Evolutionary conservation across 2,888 invertebrate species (phyloP).

Genomic region (Perdita meconis): DNA sequence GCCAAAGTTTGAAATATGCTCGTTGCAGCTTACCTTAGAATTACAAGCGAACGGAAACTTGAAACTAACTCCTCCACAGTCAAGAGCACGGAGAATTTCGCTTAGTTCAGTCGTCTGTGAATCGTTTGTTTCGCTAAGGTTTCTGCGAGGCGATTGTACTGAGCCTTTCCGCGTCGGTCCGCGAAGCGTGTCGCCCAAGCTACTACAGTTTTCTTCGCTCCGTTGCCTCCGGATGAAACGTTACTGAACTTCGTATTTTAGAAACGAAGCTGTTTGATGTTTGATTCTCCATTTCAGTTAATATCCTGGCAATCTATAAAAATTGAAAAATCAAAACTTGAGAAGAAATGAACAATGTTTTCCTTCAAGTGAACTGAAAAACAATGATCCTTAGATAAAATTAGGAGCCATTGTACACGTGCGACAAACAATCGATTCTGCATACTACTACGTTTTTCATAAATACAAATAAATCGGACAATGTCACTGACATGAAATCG

Average conservation of each 20-base stretch:
- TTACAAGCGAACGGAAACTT: neutral
- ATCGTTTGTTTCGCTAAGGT: conserved; percentile 60
- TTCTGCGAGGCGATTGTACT: conserved; percentile 53
- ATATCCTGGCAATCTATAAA: no score
- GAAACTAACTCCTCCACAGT: conserved; percentile 10
- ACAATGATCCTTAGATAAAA: no score
- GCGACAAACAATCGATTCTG: no score
- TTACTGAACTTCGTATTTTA: conserved; percentile 50
- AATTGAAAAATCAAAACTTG: no score
- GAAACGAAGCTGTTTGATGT: conserved; percentile 16
- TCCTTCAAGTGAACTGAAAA: no score
- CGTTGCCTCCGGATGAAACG: conserved; percentile 57
- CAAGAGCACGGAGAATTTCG: conserved; percentile 47
- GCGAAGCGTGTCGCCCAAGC: conserved; percentile 73
- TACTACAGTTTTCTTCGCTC: conserved; percentile 70
- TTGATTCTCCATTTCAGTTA: no score
- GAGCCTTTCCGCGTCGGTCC: conserved; percentile 71
- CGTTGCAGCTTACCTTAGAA: neutral
- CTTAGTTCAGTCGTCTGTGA: conserved; percentile 61
- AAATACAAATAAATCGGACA: no score
- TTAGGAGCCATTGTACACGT: no score
- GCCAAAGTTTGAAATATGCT: neutral
- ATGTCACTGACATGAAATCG: no score
- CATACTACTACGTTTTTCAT: no score
- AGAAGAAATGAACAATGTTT: no score